Conservation (phyloP, 2,797 vertebrate genomes). For the Hippopotamyrus pictus region DNA sequence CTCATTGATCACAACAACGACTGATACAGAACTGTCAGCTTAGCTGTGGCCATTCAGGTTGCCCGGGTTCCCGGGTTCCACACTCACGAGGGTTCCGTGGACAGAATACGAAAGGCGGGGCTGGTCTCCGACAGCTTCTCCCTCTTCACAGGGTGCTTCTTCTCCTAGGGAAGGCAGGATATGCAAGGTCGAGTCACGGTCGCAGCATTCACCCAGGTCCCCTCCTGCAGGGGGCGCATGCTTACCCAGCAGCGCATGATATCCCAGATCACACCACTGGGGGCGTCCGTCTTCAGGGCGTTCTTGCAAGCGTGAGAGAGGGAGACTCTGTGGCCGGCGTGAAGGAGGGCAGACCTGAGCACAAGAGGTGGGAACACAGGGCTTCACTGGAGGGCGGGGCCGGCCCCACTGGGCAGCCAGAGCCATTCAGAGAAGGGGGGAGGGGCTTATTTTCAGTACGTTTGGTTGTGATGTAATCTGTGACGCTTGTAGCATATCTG, state of each 20-base stretch:
- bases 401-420: background rate
- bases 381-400: background rate
- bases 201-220: background rate
- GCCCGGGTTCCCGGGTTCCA: background rate
- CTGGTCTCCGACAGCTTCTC: slow-evolving; percentile 74
- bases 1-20: background rate
- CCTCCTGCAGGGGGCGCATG: background rate
- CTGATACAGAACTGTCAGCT: background rate
- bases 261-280: slow-evolving; percentile 73
- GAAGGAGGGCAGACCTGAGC: slow-evolving; percentile 79
- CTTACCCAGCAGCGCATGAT: slow-evolving; percentile 88
- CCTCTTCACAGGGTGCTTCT: slow-evolving; percentile 74
- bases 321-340: slow-evolving; percentile 78
- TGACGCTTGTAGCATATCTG: background rate
- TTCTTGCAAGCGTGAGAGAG: slow-evolving; percentile 87
- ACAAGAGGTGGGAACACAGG: background rate
- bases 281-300: slow-evolving; percentile 79
- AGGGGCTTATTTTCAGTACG: background rate
- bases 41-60: background rate
- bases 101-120: slow-evolving; percentile 76
- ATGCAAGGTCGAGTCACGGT: too few species aligned
- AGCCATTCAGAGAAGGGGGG: background rate
- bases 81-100: slow-evolving; percentile 67
- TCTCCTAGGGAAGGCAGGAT: slow-evolving; percentile 58
- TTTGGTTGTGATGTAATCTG: background rate